Base-by-base conservation (phyloP, 2,888 invertebrate species). In the Limnephilus auricula region DNA sequence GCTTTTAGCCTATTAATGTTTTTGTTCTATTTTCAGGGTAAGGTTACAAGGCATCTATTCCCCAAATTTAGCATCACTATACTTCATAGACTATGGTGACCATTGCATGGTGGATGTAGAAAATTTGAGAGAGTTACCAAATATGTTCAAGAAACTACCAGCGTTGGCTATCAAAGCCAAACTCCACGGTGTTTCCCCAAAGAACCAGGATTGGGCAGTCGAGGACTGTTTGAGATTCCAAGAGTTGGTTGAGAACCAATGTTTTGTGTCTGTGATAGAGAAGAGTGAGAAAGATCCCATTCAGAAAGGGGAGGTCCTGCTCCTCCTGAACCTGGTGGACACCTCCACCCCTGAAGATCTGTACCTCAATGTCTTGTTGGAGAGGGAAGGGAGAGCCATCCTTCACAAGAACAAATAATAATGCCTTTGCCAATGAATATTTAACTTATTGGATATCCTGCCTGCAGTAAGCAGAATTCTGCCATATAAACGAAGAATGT, bases 201-300 rank as follows among this genome's bases (percentile, higher is more conserved):
- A 95, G 32, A 96, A 97, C 93, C 95, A 95, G 93, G 97, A 98
- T 94, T 98, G 98, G 97, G 96, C 97, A 0, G 96, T 97, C 93
- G 97, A 97, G 93, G 98, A 98, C 94, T 97, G 97, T 94, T 95
- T 97, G 89, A 95, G 96, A 92, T 98, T 98, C 94, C 97, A 97
- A 93, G 96, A 97, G 93, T 94, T 98, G 92, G 97, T 98, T 10
- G 96, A 97, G 78, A 96, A 97, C 78, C 97, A 97, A 93, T 95
- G 96, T 89, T 97, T 98, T 93, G 97, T 97, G 25, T 97, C 98
- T 0, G 94, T 97, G 87, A 96, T 98, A 89, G 96, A 96, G 93
- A 96, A 97, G 32, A 96, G 97, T 13, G 96, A 96, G 91, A 95
- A 95, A 83, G 97, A 97, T 93, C 96, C 96, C 32, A 94, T 96